A percentile compares a stretch with the other conserved stretches of the same genome.
Evolutionary conservation across 2,113 vertebrate species (phyloP).

Genomic region (Astur gentilis): DNA sequence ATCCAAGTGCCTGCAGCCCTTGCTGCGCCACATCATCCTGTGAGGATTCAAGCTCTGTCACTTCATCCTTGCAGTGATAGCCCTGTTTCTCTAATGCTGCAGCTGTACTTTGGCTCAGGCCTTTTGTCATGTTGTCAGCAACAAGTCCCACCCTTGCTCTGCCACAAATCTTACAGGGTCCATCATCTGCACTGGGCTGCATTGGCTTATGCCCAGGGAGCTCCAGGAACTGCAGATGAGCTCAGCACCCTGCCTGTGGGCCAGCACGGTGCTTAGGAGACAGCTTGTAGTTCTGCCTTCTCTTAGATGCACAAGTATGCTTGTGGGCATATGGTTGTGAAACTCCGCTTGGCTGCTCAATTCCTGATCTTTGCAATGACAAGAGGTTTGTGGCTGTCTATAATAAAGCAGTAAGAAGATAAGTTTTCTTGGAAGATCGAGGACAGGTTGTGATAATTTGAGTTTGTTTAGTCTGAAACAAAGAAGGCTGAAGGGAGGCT

Average conservation of each 20-base stretch:
- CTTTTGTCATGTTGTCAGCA: neutral
- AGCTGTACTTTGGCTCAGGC: neutral
- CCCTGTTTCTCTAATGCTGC: neutral
- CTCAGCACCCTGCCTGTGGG: neutral
- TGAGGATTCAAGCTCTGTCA: neutral
- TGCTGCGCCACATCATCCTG: neutral
- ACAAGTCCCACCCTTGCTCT: neutral
- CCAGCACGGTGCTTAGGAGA: neutral
- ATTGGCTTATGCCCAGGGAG: neutral
- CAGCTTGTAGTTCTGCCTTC: neutral
- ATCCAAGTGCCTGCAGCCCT: neutral
- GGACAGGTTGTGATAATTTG: neutral
- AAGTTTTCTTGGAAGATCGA: neutral
- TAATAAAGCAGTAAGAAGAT: neutral
- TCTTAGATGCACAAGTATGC: accelerated
- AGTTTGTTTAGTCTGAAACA: conserved; percentile 8
- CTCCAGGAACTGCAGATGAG: neutral
- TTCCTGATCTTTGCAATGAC: accelerated
- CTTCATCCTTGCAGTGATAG: neutral
- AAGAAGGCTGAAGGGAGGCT: neutral
- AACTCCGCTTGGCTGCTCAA: accelerated
- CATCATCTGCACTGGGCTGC: neutral
- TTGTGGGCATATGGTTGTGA: accelerated
- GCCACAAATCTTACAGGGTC: neutral
- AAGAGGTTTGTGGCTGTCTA: neutral